Base-by-base conservation (phyloP, 2,113 vertebrate genomes). In the Zingel zingel region DNA sequence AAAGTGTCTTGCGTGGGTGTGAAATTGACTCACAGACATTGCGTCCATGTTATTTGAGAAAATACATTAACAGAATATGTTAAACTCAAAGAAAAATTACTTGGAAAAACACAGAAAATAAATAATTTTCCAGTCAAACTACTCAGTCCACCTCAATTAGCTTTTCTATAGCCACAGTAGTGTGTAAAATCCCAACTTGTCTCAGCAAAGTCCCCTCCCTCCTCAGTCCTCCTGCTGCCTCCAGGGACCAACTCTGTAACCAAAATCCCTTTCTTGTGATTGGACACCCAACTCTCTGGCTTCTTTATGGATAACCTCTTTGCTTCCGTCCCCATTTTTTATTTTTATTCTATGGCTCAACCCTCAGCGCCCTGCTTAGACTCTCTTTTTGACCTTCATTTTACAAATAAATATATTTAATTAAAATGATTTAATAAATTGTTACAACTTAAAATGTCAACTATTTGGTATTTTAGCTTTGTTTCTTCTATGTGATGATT, bases 161-260 rank as follows among this genome's bases (percentile, higher is more conserved):
- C 59, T 54, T 53, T 48, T 70, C 19, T 57, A 47, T 92, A 96
- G 94, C 95, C 95, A 95, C 95, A 96, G 95, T 97, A 96, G 94
- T 96, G 94, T 96, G 94, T 95, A 93, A 89, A 86, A 89, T 89
- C 84, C 70, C 74, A 75, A 78, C 71, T 56, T 73, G 25, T 85
- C n/a, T 11, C 33, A 77, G 61, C 25, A 64, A 69, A 70, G 8
- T 59, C 69, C 74, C 59, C 25, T 54, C 61, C 82, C 51, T 69
- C 57, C 59, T 69, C 61, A 48, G 57, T 50, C 79, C 82, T 91
- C 95, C 93, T 93, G 68, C 93, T 94, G 91, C 95, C 91, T 94
- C 85, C 63, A 76, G 83, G 68, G 83, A 71, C 83, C 67, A 43
- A 76, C 57, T 86, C 58, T 72, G 57, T 54, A 80, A 77, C 83